These are phyloP conservation scores for Stratiomys singularior DNA, from an alignment of 2,888 invertebrate genomes.

Conservation along the genomic window DNA sequence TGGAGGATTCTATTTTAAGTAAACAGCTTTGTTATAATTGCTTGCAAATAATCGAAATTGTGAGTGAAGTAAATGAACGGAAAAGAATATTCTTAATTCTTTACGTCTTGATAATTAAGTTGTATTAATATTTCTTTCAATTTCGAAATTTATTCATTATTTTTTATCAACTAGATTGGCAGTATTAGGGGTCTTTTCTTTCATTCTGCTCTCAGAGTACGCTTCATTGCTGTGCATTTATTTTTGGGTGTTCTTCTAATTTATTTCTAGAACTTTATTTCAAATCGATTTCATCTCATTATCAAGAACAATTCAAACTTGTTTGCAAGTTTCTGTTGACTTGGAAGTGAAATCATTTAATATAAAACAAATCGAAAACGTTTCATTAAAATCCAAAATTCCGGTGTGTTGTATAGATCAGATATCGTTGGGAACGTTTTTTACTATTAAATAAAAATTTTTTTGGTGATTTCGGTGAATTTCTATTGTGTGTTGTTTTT, in stretches of 20 bases:
- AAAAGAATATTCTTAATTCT: too few relatives aligned
- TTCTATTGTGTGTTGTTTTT: not conserved
- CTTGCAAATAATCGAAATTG: not conserved
- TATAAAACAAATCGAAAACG: not conserved
- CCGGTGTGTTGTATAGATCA: not conserved
- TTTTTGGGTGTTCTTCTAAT: too few relatives aligned
- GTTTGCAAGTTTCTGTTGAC: not conserved
- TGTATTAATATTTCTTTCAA: not conserved
- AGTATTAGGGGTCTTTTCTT: conserved; percentile 40
- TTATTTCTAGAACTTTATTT: too few relatives aligned
- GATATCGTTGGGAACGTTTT: conserved; percentile 1
- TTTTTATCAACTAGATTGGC: conserved; percentile 46
- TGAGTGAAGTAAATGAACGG: too few relatives aligned
- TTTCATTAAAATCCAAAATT: not conserved
- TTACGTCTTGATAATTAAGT: too few relatives aligned
- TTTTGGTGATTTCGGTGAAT: too few relatives aligned
- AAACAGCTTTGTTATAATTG: too few relatives aligned
- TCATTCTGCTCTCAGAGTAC: not conserved
- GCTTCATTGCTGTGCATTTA: too few relatives aligned
- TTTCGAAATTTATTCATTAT: conserved; percentile 41
- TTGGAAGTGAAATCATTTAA: not conserved
- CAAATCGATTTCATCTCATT: not conserved
- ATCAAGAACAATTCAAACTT: not conserved
- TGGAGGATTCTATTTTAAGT: too few relatives aligned
- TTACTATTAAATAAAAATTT: too few relatives aligned